phyloP scores from a whole-genome alignment of 2,888 invertebrate genomes.

The Drosophila fulvimacula region DNA sequence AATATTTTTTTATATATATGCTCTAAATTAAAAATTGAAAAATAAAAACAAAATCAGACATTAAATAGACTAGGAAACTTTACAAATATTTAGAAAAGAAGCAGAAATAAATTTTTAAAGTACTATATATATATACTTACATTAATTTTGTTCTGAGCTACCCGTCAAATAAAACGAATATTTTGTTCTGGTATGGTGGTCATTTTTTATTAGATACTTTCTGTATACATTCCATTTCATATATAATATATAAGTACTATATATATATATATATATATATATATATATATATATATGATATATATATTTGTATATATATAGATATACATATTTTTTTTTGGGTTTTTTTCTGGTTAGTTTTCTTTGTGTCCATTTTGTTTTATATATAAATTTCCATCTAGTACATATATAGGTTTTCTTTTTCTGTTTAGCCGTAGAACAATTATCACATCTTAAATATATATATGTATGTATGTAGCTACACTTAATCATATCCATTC shows the following conservation, averaged over 20 bases:
- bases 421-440: conserved; percentile 71
- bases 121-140: too few relatives aligned
- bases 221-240: conserved; percentile 43
- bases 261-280: conserved; percentile 30
- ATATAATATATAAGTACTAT: conserved; percentile 42
- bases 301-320: conserved; percentile 28
- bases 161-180: conserved; percentile 1
- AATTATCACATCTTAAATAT: conserved; percentile 78
- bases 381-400: conserved; percentile 58
- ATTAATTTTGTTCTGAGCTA: not conserved
- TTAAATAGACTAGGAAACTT: not conserved
- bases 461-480: conserved; percentile 62
- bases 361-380: conserved; percentile 19
- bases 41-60: not conserved
- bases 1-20: not conserved
- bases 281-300: conserved; percentile 47
- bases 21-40: not conserved
- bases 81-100: not conserved
- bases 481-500: conserved; percentile 74
- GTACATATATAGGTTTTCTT: conserved; percentile 42
- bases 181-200: conserved; percentile 56
- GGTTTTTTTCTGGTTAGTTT: conserved; percentile 9
- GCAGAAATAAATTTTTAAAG: too few relatives aligned
- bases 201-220: conserved; percentile 55
- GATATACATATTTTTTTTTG: conserved; percentile 36